A percentile compares a stretch with the other conserved stretches of the same genome.
These are phyloP conservation scores for Copidosoma aretas DNA, from an alignment of 2,888 invertebrate genomes.

Conservation along the genomic window DNA sequence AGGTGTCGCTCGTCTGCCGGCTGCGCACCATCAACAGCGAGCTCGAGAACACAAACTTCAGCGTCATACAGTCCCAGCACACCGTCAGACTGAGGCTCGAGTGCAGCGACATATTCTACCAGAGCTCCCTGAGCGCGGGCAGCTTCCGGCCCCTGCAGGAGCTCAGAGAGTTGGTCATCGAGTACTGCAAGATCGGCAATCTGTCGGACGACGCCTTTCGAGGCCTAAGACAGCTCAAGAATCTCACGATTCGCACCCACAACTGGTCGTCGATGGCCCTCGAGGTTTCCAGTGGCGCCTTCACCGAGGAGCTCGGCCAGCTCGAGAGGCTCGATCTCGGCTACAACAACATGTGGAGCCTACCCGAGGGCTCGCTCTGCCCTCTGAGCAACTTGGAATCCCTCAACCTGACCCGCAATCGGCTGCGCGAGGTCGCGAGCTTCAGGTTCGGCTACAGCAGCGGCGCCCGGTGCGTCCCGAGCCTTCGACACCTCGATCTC, in stretches of 20 bases:
- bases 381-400: constrained; percentile 76
- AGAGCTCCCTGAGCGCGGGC: constrained; percentile 78
- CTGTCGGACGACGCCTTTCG: constrained; percentile 83
- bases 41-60: constrained; percentile 81
- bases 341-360: constrained; percentile 81
- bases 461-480: constrained; percentile 75
- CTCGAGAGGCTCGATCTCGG: constrained; percentile 78
- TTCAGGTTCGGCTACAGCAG: constrained; percentile 71
- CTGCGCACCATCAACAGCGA: constrained; percentile 81
- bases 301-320: constrained; percentile 75
- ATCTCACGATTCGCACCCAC: constrained; percentile 81
- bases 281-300: constrained; percentile 77
- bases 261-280: constrained; percentile 84
- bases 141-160: constrained; percentile 79
- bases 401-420: constrained; percentile 80
- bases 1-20: constrained; percentile 76
- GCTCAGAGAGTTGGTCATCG: constrained; percentile 78
- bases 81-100: constrained; percentile 78
- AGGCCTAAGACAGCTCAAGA: constrained; percentile 78
- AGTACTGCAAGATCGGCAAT: constrained; percentile 83
- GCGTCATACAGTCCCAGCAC: constrained; percentile 82
- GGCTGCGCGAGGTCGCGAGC: constrained; percentile 76
- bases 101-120: constrained; percentile 83
- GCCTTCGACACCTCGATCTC: constrained; percentile 74
- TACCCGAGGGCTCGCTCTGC: constrained; percentile 80